Conservation (phyloP, 2,113 vertebrate genomes). For the Epinephelus fuscoguttatus region DNA sequence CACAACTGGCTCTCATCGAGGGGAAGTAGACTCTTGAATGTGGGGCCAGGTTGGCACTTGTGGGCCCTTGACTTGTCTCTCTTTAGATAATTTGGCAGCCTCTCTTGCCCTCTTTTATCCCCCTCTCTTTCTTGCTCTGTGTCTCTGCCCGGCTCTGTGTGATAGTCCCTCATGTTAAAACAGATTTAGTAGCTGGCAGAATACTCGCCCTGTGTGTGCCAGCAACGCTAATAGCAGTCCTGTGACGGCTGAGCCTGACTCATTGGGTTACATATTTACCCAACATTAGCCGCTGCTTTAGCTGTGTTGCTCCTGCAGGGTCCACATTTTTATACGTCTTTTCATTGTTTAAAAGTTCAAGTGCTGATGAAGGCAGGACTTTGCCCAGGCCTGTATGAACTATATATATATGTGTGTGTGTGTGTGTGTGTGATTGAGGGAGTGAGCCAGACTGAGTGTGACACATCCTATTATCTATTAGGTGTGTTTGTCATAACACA, state of each 20-base stretch:
- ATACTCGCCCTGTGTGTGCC: constrained; percentile 47
- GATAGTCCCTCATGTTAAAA: constrained; percentile 58
- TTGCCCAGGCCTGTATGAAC: constrained; percentile 57
- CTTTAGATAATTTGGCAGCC: constrained; percentile 57
- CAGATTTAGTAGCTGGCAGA: constrained; percentile 73
- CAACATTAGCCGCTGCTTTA: constrained; percentile 44
- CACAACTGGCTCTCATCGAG: constrained; percentile 31
- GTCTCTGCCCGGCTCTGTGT: constrained; percentile 21
- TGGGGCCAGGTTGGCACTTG: constrained; percentile 54
- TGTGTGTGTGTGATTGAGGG: constrained; percentile 59
- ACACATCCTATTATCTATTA: constrained; percentile 76
- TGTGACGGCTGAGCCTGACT: constrained; percentile 76
- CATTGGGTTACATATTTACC: constrained; percentile 73
- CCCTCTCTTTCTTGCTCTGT: constrained; percentile 12
- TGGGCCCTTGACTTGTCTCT: constrained; percentile 66
- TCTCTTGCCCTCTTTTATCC: constrained; percentile 37
- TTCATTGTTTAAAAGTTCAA: constrained; percentile 43
- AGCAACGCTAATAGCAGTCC: constrained; percentile 70
- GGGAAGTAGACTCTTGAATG: constrained; percentile 64
- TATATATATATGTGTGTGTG: constrained; percentile 28
- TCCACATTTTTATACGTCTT: constrained; percentile 40
- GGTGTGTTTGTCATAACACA: constrained; percentile 78
- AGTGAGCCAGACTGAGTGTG: constrained; percentile 69
- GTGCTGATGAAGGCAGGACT: constrained; percentile 48
- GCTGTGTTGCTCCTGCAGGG: constrained; percentile 58